These are phyloP conservation scores for Sipha flava DNA, from an alignment of 1,140 invertebrate genomes.

Conservation along the genomic window DNA sequence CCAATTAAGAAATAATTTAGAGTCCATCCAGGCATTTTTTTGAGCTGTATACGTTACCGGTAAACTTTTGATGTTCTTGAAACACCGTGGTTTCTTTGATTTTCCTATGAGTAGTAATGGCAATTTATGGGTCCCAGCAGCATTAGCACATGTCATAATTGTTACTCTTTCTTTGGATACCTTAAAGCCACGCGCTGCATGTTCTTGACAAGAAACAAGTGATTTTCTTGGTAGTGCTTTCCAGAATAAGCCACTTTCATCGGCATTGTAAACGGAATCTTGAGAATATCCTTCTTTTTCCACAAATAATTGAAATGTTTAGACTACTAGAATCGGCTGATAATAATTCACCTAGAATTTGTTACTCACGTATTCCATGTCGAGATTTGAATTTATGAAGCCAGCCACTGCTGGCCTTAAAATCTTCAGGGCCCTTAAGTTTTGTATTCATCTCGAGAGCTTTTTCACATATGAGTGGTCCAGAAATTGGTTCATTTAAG, in stretches of 20 bases:
- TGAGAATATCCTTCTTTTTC: conserved; percentile 17
- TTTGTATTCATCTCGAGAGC: conserved; percentile 35
- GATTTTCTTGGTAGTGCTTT: conserved; percentile 43
- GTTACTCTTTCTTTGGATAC: conserved; percentile 43
- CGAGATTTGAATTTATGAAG: conserved; percentile 42
- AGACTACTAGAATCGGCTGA: conserved; percentile 36
- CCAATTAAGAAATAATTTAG: neutral
- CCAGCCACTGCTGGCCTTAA: conserved; percentile 42
- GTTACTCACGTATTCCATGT: conserved; percentile 41
- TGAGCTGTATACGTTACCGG: neutral
- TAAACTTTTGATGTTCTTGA: conserved; percentile 36
- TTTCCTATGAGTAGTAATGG: conserved; percentile 44
- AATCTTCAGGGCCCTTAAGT: conserved; percentile 33
- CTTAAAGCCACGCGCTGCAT: conserved; percentile 43
- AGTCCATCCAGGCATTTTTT: conserved; percentile 31
- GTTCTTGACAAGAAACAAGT: conserved; percentile 41
- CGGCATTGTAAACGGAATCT: conserved; percentile 43
- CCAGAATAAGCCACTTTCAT: conserved; percentile 44
- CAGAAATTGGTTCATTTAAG: conserved; percentile 35
- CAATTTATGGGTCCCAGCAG: conserved; percentile 46
- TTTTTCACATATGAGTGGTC: conserved; percentile 37
- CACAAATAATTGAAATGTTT: conserved; percentile 15
- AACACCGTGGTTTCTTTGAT: conserved; percentile 41
- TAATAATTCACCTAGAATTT: conserved; percentile 42
- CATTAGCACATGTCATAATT: conserved; percentile 40